Base-by-base conservation (phyloP, 1,140 invertebrate genomes). In the Theocolax elegans region DNA sequence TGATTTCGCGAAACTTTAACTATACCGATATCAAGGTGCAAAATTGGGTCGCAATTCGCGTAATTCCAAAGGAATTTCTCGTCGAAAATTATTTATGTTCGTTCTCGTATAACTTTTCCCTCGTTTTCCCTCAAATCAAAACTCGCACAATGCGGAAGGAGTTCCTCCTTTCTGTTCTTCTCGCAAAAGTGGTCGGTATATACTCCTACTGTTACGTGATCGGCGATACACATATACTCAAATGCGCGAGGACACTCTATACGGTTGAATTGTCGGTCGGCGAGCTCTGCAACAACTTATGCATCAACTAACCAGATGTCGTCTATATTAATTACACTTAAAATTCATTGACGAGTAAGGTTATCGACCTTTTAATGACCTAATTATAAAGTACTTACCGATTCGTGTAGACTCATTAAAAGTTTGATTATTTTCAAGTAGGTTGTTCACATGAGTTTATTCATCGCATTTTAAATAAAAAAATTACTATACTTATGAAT, bases 331-430 rank as follows among this genome's bases (percentile, higher is more conserved):
- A 46, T 54, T 27, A 53, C 1, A 3, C 15, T 9, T 9, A 46
- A 17, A 67, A 56, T 66, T 15, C 25, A 10, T 19, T 6, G 6
- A 53, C 19, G n/a, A 58, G 15, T 21, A 68, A 62, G 56, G 58
- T 68, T 53, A 44, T 27, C 67, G 27, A 67, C 54, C 31, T 67
- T 59, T 67, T 40, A 15, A 27, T 31, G 40, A 25, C 23, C 42
- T 67, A 58, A 67, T 58, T 67, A 58, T 19, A 0, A 6, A 13
- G n/a, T 17, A 66, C 49, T 66, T n/a, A n/a, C n/a, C 40, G 29
- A 46, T n/a, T 17, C 51, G 31, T 17, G 3, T 17, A 12, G 21
- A 40, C n/a, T 31, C 44, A 42, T 17, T 48, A 31, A 40, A 13
- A 63, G 31, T 23, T 65, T 46, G 15, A 6, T 64, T 49, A 40